These are phyloP conservation scores for Caloenas nicobarica DNA, from an alignment of 2,113 vertebrate species.

Conservation along the genomic window DNA sequence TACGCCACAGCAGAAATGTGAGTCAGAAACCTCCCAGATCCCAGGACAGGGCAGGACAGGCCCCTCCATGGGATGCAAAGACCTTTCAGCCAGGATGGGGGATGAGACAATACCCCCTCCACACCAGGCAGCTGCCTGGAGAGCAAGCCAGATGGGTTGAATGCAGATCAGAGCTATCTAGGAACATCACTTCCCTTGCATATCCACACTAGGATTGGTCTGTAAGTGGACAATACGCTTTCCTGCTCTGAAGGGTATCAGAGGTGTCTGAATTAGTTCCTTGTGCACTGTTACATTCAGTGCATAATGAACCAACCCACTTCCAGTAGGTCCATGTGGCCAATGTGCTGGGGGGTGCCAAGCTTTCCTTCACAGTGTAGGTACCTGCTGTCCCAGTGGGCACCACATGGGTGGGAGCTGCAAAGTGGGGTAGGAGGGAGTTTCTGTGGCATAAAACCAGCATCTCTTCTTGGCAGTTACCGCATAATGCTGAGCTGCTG, in stretches of 20 bases:
- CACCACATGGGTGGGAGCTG: neutral
- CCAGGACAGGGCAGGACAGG: neutral
- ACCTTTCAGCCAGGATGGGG: neutral
- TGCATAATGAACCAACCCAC: neutral
- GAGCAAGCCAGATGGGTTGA: neutral
- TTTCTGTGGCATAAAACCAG: neutral
- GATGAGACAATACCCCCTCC: neutral
- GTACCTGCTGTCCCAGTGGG: neutral
- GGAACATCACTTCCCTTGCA: neutral
- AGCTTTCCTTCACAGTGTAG: neutral
- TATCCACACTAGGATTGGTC: neutral
- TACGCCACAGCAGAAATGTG: conserved; percentile 95
- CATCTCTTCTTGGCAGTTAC: conserved; percentile 79
- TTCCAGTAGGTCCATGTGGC: neutral
- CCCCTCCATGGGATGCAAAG: neutral
- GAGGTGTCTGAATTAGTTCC: neutral
- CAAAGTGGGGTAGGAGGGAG: neutral
- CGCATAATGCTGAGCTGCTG: conserved; percentile 96
- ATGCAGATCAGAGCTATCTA: neutral
- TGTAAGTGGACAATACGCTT: neutral
- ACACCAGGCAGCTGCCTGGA: neutral
- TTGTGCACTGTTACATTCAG: neutral
- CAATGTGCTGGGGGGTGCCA: neutral
- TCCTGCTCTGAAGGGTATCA: neutral
- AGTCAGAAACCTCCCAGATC: conserved; percentile 35